Conservation (phyloP, 1,140 invertebrate species). For the Pogonus chalceus region DNA sequence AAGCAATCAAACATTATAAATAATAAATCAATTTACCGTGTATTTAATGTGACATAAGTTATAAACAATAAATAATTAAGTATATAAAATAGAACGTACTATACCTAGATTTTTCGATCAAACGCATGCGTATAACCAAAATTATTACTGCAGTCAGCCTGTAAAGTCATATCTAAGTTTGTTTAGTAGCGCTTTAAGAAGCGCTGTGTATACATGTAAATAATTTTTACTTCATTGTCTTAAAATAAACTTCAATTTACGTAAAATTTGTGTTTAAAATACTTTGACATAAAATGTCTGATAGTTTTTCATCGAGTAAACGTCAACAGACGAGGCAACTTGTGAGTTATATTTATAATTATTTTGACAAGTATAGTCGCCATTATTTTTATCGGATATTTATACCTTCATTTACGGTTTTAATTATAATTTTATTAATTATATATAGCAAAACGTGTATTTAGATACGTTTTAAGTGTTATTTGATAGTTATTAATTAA, state of each 20-base stretch:
- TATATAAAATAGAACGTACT: too few relatives aligned
- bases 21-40: too few relatives aligned
- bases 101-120: too few relatives aligned
- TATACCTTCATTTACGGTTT: too few relatives aligned
- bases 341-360: constrained; percentile 20
- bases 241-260: too few relatives aligned
- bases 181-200: constrained; percentile 25
- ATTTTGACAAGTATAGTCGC: constrained; percentile 15
- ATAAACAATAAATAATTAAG: too few relatives aligned
- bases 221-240: too few relatives aligned
- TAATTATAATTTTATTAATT: too few relatives aligned
- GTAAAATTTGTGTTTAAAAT: constrained; percentile 15
- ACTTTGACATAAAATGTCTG: constrained; percentile 8
- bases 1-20: too few relatives aligned
- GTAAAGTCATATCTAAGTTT: too few relatives aligned
- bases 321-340: constrained; percentile 16
- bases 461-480: constrained; percentile 1
- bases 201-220: constrained; percentile 22
- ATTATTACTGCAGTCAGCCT: too few relatives aligned
- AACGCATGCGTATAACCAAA: neutral
- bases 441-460: constrained; percentile 1
- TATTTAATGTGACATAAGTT: too few relatives aligned
- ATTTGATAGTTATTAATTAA: constrained; percentile 1
- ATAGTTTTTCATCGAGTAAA: constrained; percentile 21
- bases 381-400: neutral